Evolutionary conservation across 2,113 vertebrate species (phyloP), one percentile per base, ranked within the genome.

Genomic region (Podocnemis expansa): DNA sequence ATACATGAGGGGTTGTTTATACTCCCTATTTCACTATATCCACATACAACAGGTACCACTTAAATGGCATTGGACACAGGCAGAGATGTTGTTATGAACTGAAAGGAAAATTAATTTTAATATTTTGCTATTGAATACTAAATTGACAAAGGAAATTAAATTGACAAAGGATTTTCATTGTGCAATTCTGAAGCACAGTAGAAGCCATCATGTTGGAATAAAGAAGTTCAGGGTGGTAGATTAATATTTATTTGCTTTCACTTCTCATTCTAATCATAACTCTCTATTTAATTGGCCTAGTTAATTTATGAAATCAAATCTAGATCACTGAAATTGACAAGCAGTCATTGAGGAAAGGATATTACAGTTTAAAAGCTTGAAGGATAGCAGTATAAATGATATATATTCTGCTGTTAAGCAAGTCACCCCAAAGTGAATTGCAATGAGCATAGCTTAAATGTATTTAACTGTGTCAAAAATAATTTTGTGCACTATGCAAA

Each of bases 231-330:
- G 81, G 80, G 82, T 85, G 63, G 55, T 83, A 97, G 94, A 97
- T 97, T 97, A 98, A 96, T 97, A 98, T 97, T 97, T 98, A 96
- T 97, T 98, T 98, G 96, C 96, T 96, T 97, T 97, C 55, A 93
- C 91, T 97, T 97, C 96, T 96, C 96, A 96, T 98, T 98, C 96
- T 96, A 98, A 97, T 96, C 96, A 96, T 97, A 97, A 97, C 91
- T 97, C 94, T 97, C 84, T 89, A 94, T 86, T 97, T 98, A 97
- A 98, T 97, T 98, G 96, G 91, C 92, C 91, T 91, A 97, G 94
- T 96, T 98, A 98, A 98, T 98, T 98, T 98, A 98, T 96, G 96
- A 97, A 98, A 97, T 97, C 97, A 98, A 97, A 97, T 97, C 95
- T 96, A 97, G 96, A 98, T 98, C 97, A 97, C 96, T 91, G 94